These are phyloP conservation scores for Oscheius onirici DNA, from an alignment of 2,888 invertebrate genomes.

Conservation along the genomic window DNA sequence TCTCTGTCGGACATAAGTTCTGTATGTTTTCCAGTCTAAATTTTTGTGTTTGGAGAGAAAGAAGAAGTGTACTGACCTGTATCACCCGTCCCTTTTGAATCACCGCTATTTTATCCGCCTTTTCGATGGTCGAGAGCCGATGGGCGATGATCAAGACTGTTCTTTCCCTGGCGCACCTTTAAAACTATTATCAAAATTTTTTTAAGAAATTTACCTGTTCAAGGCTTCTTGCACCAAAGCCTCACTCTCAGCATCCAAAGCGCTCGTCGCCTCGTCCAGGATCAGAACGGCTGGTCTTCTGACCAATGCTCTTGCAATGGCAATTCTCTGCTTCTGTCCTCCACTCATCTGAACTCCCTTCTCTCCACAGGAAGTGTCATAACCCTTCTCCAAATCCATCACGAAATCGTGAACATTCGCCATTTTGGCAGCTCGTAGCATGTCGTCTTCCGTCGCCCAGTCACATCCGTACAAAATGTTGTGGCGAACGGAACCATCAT, in stretches of 20 bases:
- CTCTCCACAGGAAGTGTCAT: conserved; percentile 73
- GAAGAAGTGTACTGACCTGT: conserved; percentile 49
- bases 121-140: conserved; percentile 74
- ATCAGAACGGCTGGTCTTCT: conserved; percentile 58
- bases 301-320: conserved; percentile 65
- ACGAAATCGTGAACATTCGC: conserved; percentile 74
- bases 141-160: conserved; percentile 75
- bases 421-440: conserved; percentile 70
- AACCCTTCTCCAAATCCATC: conserved; percentile 70
- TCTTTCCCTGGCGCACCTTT: conserved; percentile 57
- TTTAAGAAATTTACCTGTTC: conserved; percentile 32
- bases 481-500: conserved; percentile 66
- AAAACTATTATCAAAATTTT: neutral
- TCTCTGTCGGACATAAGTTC: conserved; percentile 60
- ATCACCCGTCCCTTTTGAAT: conserved; percentile 67
- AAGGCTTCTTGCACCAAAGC: conserved; percentile 61
- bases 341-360: conserved; percentile 74
- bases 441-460: conserved; percentile 62
- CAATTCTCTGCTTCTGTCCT: conserved; percentile 62
- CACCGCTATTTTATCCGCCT: conserved; percentile 72
- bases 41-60: neutral
- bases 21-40: conserved; percentile 63
- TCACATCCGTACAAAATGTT: conserved; percentile 70
- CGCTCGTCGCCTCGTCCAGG: conserved; percentile 64
- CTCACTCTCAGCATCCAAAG: conserved; percentile 61